phyloP scores from a whole-genome alignment of 1,140 invertebrate species.

The Brevipalpus yothersi region DNA sequence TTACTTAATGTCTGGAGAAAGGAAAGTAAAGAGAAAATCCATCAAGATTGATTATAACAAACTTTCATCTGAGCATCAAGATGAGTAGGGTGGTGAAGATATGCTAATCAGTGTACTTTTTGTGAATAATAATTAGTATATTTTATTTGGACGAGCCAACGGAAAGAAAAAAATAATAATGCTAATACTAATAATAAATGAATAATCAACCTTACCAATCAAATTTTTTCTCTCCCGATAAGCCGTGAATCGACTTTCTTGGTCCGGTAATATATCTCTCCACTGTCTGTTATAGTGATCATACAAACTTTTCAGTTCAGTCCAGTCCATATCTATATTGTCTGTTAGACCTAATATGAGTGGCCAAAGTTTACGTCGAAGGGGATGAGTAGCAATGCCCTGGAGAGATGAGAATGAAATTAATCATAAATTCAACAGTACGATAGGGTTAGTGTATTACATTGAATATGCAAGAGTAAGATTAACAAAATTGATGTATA shows the following conservation, averaged over 20 bases:
- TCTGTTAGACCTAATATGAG: constrained; percentile 4
- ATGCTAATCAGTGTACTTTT: too few species aligned
- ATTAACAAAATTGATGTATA: not conserved
- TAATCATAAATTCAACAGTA: too few species aligned
- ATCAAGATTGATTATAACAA: too few species aligned
- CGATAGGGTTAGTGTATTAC: not conserved
- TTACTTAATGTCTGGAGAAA: too few species aligned
- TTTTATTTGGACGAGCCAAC: too few species aligned
- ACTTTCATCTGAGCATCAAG: too few species aligned
- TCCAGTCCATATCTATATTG: constrained; percentile 2
- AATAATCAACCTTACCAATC: constrained; percentile 34
- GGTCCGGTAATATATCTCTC: constrained; percentile 58
- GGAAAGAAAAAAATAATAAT: too few species aligned
- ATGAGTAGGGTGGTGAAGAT: too few species aligned
- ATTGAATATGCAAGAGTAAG: too few species aligned
- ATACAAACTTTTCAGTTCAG: constrained; percentile 1
- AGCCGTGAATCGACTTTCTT: constrained; percentile 65
- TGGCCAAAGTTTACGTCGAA: constrained; percentile 6
- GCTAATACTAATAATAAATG: too few species aligned
- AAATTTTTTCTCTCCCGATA: constrained; percentile 75
- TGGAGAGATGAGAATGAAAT: not conserved
- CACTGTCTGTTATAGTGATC: constrained; percentile 37
- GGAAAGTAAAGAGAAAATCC: too few species aligned
- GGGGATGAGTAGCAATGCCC: constrained; percentile 4
- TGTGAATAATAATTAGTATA: too few species aligned